A percentile compares a stretch with the other conserved stretches of the same genome.
Evolutionary conservation across 2,797 vertebrate genomes (phyloP).

Genomic region (Aplochiton taeniatus): DNA sequence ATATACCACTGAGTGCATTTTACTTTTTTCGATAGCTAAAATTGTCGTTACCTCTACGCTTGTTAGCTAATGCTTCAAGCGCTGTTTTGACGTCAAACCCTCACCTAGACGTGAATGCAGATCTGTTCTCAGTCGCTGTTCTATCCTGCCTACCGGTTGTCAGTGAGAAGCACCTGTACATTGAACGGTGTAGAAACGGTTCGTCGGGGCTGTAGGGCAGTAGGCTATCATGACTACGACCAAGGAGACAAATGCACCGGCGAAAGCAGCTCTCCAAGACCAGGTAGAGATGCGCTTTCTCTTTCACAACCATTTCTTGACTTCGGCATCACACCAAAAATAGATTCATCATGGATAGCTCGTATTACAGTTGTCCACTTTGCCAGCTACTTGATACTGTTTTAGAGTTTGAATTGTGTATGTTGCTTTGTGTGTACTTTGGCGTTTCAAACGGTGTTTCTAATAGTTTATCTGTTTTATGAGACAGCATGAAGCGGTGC

Average conservation of each 20-base stretch:
- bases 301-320: neutral
- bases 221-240: slow-evolving; percentile 90
- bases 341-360: too few relatives aligned
- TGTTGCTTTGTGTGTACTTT: too few relatives aligned
- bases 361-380: too few relatives aligned
- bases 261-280: slow-evolving; percentile 89
- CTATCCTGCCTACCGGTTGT: slow-evolving; percentile 15
- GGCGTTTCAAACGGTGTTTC: too few relatives aligned
- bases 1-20: too few relatives aligned
- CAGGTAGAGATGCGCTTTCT: slow-evolving; percentile 80
- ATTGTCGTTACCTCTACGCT: too few relatives aligned
- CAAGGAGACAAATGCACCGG: slow-evolving; percentile 86
- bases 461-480: neutral
- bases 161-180: slow-evolving; percentile 21
- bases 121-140: neutral
- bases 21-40: too few relatives aligned
- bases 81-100: neutral
- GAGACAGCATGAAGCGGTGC: neutral
- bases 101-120: neutral
- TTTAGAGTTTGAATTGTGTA: too few relatives aligned
- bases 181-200: slow-evolving; percentile 40
- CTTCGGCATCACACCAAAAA: too few relatives aligned
- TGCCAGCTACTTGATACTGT: too few relatives aligned
- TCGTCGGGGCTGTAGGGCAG: slow-evolving; percentile 31
- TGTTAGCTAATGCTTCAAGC: neutral